A percentile compares a stretch with the other conserved stretches of the same genome.
phyloP scores from a whole-genome alignment of 2,797 vertebrate species.

The Holocentrus rufus region DNA sequence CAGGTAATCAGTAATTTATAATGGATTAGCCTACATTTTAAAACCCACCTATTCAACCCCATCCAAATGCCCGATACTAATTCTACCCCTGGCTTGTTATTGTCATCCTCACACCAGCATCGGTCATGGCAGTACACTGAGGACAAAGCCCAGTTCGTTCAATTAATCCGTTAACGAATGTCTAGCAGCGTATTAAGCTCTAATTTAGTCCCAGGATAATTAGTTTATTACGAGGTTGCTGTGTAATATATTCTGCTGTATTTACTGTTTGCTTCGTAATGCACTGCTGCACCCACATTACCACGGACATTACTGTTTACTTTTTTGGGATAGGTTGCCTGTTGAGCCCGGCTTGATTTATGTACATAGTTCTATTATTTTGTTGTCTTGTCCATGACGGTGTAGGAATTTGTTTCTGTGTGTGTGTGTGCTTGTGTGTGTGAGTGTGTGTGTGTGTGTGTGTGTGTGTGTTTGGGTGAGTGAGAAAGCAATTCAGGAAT shows the following conservation, averaged over 20 bases:
- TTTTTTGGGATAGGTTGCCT: conserved; percentile 45
- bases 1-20: conserved; percentile 43
- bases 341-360: conserved; percentile 49
- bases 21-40: conserved; percentile 32
- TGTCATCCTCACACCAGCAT: conserved; percentile 30
- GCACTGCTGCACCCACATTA: conserved; percentile 62
- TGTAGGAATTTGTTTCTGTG: background rate
- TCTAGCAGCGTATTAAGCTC: conserved; percentile 49
- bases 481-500: too few species aligned
- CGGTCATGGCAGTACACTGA: conserved; percentile 30
- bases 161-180: conserved; percentile 58
- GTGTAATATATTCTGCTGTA: conserved; percentile 19
- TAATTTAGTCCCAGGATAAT: conserved; percentile 59
- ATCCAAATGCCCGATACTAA: background rate
- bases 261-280: conserved; percentile 53
- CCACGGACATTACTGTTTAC: conserved; percentile 42
- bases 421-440: too few species aligned
- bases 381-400: conserved; percentile 12
- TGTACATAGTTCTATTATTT: conserved; percentile 29
- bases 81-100: conserved; percentile 18
- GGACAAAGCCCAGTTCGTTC: conserved; percentile 40
- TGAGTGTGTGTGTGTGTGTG: too few species aligned
- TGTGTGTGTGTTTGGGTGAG: too few species aligned
- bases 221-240: conserved; percentile 53
- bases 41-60: background rate